Evolutionary conservation across 2,113 vertebrate species (phyloP), one percentile per base, ranked within the genome.

Genomic region (Pluvialis apricaria): DNA sequence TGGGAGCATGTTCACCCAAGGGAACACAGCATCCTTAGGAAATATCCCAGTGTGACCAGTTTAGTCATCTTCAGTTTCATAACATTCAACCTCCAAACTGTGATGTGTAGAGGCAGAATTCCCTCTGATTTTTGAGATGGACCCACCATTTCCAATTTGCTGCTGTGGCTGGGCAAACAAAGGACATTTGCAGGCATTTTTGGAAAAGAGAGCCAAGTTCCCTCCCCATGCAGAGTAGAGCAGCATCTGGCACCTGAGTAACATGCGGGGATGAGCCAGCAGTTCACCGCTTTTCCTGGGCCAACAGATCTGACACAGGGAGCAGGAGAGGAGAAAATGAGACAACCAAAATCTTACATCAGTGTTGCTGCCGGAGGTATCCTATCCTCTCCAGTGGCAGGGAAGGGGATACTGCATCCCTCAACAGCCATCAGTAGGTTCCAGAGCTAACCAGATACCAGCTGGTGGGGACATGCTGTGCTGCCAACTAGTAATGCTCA

Each of bases 51-150:
- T 57, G 58, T 80, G 87, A 86, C 44, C 62, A 38, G 36, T 94
- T 96, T 62, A 95, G 85, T 91, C 75, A 88, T 93, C 40, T 85
- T 44, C 58, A 58, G 70, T 91, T 93, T 90, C 47, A 45, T 80
- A 94, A 91, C 15, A 36, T 24, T 86, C 73, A 86, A 5, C 15
- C 10, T 69, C 38, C 65, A 71, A 92, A 68, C 40, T 82, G 47
- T 38, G 44, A 49, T 88, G 45, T 62, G 44, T 36, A 70, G 61
- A 90, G 61, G 62, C 70, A 91, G 64, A 92, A 84, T 68, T 14
- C 51, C 4, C 44, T 91, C 58, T 85, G 90, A 60, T 51, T 90
- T 93, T 77, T 91, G 40, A 72, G 36, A 58, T 32, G 40, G 22
- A 51, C 54, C 34, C 73, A 82, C 42, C 28, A 52, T 36, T 88